Conservation (phyloP, 2,113 vertebrate genomes). For the Cricetomys ansorgei region DNA sequence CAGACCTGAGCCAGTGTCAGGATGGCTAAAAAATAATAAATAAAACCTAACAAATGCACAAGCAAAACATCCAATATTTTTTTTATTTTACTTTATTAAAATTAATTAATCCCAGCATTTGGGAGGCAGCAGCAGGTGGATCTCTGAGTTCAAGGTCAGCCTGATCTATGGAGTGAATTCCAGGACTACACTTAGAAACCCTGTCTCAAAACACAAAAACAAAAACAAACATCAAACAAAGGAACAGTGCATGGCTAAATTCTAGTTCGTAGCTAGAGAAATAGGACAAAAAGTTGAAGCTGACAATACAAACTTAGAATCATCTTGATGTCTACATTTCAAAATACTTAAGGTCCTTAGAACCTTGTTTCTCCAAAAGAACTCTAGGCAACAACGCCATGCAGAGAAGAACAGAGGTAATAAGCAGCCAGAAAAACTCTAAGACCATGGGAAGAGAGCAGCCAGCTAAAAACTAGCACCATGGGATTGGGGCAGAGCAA, state of each 20-base stretch:
- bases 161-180: background rate
- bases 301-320: background rate
- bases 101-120: background rate
- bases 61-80: background rate
- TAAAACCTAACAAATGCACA: background rate
- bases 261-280: background rate
- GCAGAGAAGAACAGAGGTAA: background rate
- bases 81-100: too few species aligned
- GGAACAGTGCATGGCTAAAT: background rate
- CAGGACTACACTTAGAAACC: background rate
- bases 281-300: background rate
- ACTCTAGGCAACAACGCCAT: background rate
- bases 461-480: background rate
- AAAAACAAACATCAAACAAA: too few species aligned
- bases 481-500: background rate
- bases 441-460: background rate
- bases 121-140: background rate
- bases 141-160: background rate
- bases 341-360: background rate
- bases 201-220: background rate
- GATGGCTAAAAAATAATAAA: background rate
- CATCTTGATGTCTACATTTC: background rate
- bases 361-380: background rate
- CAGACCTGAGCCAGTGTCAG: background rate
- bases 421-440: background rate